phyloP scores from a whole-genome alignment of 92 coral and sea anemone genomes.

The Zoanthus sansibaricus region DNA sequence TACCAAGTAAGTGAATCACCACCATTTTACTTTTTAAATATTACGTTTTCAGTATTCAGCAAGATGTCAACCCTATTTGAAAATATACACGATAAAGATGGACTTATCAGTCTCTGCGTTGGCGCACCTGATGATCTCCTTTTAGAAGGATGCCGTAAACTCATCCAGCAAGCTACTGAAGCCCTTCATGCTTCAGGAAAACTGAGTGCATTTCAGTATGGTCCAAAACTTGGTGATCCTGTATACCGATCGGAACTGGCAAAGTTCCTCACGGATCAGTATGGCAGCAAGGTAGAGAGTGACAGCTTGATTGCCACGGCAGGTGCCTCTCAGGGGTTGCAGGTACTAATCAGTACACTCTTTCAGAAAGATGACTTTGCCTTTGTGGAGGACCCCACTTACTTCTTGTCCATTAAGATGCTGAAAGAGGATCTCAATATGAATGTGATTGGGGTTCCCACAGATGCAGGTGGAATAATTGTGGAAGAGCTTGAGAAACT shows the following conservation, averaged over 20 bases:
- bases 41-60: not conserved
- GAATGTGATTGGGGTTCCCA: constrained; percentile 79
- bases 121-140: constrained; percentile 77
- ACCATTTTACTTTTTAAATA: not conserved
- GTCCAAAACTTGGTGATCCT: constrained; percentile 75
- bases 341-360: constrained; percentile 46
- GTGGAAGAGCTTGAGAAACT: constrained; percentile 84
- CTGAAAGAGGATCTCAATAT: constrained; percentile 65
- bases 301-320: constrained; percentile 78
- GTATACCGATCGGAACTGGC: constrained; percentile 72
- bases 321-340: constrained; percentile 89
- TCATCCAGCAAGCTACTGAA: constrained; percentile 65
- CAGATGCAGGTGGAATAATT: constrained; percentile 77
- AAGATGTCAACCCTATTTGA: constrained; percentile 67
- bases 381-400: constrained; percentile 94
- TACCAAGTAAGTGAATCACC: too few species aligned
- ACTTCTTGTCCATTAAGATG: constrained; percentile 69
- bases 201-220: constrained; percentile 79
- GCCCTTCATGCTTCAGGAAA: constrained; percentile 59
- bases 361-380: constrained; percentile 79
- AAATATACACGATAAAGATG: constrained; percentile 29
- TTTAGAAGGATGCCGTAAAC: constrained; percentile 63
- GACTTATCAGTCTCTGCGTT: constrained; percentile 52
- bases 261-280: constrained; percentile 75
- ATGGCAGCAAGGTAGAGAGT: constrained; percentile 62